phyloP scores from a whole-genome alignment of 1,140 invertebrate species.

The Teleogryllus occipitalis region DNA sequence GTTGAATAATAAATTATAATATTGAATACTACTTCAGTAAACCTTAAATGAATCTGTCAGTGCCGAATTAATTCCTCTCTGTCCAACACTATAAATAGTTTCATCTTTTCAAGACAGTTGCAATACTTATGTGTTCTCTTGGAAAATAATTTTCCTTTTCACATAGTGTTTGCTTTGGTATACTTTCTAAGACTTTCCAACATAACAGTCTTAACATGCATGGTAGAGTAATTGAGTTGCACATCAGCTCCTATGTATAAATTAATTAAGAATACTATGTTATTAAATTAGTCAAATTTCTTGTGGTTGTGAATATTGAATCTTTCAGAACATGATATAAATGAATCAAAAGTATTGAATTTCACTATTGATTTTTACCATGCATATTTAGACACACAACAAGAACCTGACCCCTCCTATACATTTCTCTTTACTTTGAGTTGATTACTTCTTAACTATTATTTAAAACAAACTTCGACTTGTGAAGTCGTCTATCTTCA shows the following conservation, averaged over 20 bases:
- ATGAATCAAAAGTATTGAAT: neutral
- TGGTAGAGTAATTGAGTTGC: neutral
- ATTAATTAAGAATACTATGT: too few relatives aligned
- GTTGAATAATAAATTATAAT: neutral
- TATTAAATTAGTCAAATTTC: too few relatives aligned
- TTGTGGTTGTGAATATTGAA: too few relatives aligned
- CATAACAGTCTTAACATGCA: neutral
- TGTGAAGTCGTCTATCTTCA: neutral
- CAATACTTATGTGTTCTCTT: neutral
- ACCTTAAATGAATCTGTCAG: neutral
- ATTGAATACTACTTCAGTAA: neutral
- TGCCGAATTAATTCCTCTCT: neutral
- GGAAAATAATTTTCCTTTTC: neutral
- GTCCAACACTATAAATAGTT: neutral
- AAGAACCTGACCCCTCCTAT: neutral
- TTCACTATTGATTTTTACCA: neutral
- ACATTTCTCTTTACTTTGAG: neutral
- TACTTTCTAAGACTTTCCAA: neutral
- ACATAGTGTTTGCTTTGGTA: neutral
- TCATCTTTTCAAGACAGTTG: neutral
- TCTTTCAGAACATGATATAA: neutral
- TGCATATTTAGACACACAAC: neutral
- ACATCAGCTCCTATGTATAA: too few relatives aligned
- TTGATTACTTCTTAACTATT: slow-evolving; percentile 2
- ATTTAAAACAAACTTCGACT: neutral